Conservation (phyloP, 2,888 invertebrate species). For the Venustoraphidia nigricollis region DNA sequence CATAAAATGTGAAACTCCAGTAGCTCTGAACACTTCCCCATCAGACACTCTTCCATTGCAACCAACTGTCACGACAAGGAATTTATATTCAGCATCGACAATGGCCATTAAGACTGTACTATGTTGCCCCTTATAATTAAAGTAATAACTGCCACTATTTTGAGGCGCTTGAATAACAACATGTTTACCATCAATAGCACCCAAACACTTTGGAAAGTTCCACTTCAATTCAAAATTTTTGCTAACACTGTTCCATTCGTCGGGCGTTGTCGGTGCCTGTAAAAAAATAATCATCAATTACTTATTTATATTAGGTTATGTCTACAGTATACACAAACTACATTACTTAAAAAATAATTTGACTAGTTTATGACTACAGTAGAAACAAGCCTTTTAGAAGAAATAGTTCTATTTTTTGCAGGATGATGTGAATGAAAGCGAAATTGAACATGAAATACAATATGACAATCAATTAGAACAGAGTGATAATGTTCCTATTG, state of each 20-base stretch:
- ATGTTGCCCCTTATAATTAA: slow-evolving; percentile 1
- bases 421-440: slow-evolving; percentile 3
- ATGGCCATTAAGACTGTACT: slow-evolving; percentile 8
- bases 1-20: slow-evolving; percentile 8
- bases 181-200: slow-evolving; percentile 10
- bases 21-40: slow-evolving; percentile 9
- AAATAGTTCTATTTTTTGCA: background rate
- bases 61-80: slow-evolving; percentile 5
- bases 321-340: too few relatives aligned
- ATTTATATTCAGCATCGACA: slow-evolving; percentile 6
- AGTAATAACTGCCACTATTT: slow-evolving; percentile 7
- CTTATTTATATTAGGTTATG: too few relatives aligned
- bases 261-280: slow-evolving; percentile 5
- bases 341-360: too few relatives aligned
- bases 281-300: background rate
- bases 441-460: background rate
- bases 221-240: slow-evolving; percentile 9
- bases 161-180: slow-evolving; percentile 8
- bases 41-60: slow-evolving; percentile 9
- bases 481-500: too few relatives aligned
- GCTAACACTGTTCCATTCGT: slow-evolving; percentile 7
- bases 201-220: slow-evolving; percentile 10
- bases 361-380: too few relatives aligned
- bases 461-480: too few relatives aligned
- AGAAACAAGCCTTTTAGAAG: too few relatives aligned